These are phyloP conservation scores for Engraulis encrasicolus DNA, from an alignment of 2,113 vertebrate genomes.

Conservation along the genomic window DNA sequence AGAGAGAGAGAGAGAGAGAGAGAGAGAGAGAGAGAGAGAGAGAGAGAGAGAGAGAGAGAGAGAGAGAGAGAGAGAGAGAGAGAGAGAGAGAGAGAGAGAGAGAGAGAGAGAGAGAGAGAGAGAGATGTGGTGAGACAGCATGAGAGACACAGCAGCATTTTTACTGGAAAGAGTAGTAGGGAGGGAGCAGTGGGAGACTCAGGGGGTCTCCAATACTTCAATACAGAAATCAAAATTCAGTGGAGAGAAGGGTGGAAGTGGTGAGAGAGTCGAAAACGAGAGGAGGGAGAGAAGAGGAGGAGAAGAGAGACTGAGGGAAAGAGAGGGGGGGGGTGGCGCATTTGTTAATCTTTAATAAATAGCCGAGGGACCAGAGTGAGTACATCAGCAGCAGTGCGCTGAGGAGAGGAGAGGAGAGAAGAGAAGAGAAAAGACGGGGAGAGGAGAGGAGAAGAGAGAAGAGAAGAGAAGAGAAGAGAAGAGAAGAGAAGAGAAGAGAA, in stretches of 20 bases:
- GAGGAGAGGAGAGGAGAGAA: too few relatives aligned
- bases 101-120: slow-evolving; percentile 6
- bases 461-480: too few relatives aligned
- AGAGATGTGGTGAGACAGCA: background rate
- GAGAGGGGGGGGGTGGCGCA: slow-evolving; percentile 12
- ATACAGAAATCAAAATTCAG: background rate
- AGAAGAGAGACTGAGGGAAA: background rate
- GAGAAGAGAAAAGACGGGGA: too few relatives aligned
- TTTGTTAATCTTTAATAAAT: slow-evolving; percentile 45
- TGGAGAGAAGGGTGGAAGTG: background rate
- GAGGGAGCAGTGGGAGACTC: background rate
- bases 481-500: too few relatives aligned
- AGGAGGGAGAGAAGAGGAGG: background rate
- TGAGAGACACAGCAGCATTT: background rate
- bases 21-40: background rate
- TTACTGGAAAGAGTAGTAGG: background rate
- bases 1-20: background rate
- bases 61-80: background rate
- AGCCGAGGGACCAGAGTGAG: slow-evolving; percentile 31
- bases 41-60: too few relatives aligned
- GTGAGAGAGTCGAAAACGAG: background rate
- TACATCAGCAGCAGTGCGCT: background rate
- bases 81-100: background rate
- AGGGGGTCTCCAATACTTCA: background rate
- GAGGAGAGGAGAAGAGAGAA: too few relatives aligned